A percentile compares a stretch with the other conserved stretches of the same genome.
These are phyloP conservation scores for Eupithecia abbreviata DNA, from an alignment of 2,888 invertebrate species.

Conservation along the genomic window DNA sequence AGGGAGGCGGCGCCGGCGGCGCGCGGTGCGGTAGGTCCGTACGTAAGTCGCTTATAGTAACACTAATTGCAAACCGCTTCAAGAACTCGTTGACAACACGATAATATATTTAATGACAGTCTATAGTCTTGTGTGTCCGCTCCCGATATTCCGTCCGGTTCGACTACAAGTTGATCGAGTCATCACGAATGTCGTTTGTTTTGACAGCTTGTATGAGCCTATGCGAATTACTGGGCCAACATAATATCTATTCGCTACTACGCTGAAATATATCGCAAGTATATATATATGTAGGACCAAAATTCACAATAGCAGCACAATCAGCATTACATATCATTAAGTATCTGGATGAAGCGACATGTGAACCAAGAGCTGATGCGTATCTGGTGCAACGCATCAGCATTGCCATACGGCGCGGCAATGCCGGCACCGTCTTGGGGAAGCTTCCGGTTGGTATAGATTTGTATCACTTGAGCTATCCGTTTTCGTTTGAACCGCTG, in stretches of 20 bases:
- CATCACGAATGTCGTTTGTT: not conserved
- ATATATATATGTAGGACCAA: no score
- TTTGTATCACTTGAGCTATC: not conserved
- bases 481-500: not conserved
- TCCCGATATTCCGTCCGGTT: constrained; percentile 48
- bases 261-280: not conserved
- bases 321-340: not conserved
- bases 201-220: not conserved
- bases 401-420: not conserved
- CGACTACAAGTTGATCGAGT: constrained; percentile 34
- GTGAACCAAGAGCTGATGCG: not conserved
- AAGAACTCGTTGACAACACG: constrained; percentile 77
- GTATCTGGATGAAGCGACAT: not conserved
- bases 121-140: constrained; percentile 62
- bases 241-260: not conserved
- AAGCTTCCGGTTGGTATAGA: not conserved
- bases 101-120: constrained; percentile 75
- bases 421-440: not conserved
- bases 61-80: constrained; percentile 76
- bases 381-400: not conserved
- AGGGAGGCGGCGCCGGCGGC: constrained; percentile 59
- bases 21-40: constrained; percentile 68
- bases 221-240: not conserved
- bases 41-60: constrained; percentile 52
- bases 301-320: not conserved